A percentile compares a stretch with the other conserved stretches of the same genome.
Evolutionary conservation across 2,113 vertebrate genomes (phyloP).

Genomic region (Pterophyllum scalare): DNA sequence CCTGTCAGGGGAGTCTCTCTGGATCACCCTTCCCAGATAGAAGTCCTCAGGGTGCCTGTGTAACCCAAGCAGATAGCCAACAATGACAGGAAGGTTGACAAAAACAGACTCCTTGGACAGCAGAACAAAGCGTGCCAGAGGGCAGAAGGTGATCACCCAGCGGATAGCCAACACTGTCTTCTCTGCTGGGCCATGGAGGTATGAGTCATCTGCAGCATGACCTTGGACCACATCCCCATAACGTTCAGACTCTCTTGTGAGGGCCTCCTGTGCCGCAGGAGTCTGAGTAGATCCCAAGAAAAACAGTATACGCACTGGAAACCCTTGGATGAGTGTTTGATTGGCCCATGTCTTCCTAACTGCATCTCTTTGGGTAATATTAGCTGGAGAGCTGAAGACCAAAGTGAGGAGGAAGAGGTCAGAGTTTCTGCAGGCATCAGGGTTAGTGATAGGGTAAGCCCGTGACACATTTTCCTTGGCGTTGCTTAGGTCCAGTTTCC

Average conservation of each 20-base stretch:
- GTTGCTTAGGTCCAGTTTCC: conserved; percentile 80
- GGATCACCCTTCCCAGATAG: conserved; percentile 87
- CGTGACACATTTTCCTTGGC: conserved; percentile 82
- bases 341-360: conserved; percentile 91
- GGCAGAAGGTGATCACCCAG: conserved; percentile 89
- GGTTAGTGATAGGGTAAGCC: conserved; percentile 69
- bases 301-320: conserved; percentile 81
- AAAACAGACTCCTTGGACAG: conserved; percentile 85
- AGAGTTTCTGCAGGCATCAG: conserved; percentile 72
- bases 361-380: conserved; percentile 78
- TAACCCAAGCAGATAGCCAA: conserved; percentile 83
- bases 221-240: conserved; percentile 87
- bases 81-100: conserved; percentile 83
- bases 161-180: conserved; percentile 81
- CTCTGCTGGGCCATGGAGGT: conserved; percentile 72
- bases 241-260: conserved; percentile 78
- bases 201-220: conserved; percentile 77
- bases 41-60: conserved; percentile 84
- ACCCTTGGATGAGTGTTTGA: conserved; percentile 69
- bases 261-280: conserved; percentile 67
- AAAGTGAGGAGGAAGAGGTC: conserved; percentile 87
- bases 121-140: conserved; percentile 85
- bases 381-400: conserved; percentile 83
- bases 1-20: conserved; percentile 81
- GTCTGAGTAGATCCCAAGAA: conserved; percentile 82